phyloP scores from a whole-genome alignment of 1,140 invertebrate species.

The Cotesia glomerata region DNA sequence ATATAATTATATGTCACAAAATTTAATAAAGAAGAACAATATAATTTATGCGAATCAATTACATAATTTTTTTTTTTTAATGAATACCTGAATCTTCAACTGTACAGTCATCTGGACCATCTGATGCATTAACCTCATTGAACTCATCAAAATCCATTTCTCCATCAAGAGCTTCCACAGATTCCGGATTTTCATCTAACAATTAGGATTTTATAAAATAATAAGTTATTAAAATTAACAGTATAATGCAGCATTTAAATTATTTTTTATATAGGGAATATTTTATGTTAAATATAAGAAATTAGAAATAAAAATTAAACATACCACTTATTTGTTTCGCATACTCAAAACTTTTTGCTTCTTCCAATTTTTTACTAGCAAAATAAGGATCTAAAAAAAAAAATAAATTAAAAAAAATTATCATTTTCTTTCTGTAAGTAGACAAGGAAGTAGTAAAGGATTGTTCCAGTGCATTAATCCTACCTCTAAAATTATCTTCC shows the following conservation, averaged over 20 bases:
- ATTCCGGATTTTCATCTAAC: slow-evolving; percentile 26
- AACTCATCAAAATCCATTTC: slow-evolving; percentile 18
- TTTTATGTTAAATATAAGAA: no score
- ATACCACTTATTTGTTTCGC: no score
- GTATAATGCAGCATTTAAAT: not conserved
- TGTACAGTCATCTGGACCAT: not conserved
- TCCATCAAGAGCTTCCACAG: slow-evolving; percentile 8
- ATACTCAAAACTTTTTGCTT: no score
- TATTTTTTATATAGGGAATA: not conserved
- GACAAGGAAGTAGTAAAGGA: no score
- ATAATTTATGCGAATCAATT: not conserved
- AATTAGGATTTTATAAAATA: slow-evolving; percentile 13
- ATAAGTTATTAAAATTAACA: slow-evolving; percentile 27
- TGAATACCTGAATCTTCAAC: slow-evolving; percentile 27
- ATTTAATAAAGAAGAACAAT: slow-evolving; percentile 21
- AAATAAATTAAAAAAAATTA: no score
- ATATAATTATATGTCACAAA: slow-evolving; percentile 24
- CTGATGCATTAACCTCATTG: not conserved
- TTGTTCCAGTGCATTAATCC: no score
- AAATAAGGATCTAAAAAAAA: no score
- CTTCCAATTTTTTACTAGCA: no score
- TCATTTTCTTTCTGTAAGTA: no score
- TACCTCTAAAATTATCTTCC: no score
- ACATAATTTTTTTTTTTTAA: slow-evolving; percentile 19
- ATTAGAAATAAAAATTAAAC: no score